Evolutionary conservation across 2,113 vertebrate species (phyloP), one percentile per base, ranked within the genome.

Genomic region (Epinephelus fuscoguttatus): DNA sequence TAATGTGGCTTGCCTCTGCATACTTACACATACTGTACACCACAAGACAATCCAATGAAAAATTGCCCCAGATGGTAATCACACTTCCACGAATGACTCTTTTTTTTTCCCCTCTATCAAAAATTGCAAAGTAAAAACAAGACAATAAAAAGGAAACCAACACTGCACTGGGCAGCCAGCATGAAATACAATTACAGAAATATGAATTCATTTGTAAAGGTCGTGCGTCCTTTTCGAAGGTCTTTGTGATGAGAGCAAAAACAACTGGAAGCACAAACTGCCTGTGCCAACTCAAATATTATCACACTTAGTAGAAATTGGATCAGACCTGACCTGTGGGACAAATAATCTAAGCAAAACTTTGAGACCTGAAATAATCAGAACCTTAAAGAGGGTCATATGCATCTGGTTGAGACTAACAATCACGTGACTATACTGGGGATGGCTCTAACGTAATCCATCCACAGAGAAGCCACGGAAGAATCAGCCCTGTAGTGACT

Each of bases 121-220:
- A 90, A 61, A 81, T 53, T 67, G 72, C 57, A 81, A 84, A 70
- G 37, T 45, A 82, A 87, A 87, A 90, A 74, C 74, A 82, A 85
- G 64, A 69, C 80, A 86, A 90, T 89, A 86, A 85, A 91, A 84
- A 63, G 30, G 49, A 84, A 88, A 87, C 63, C 67, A 75, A 63
- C 57, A 72, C 45, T 84, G 70, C 40, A 75, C 73, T 75, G 75
- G 70, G 71, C 55, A 91, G 75, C 59, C 70, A 77, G 81, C 80
- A 85, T 77, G 75, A 87, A 91, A 94, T 75, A 90, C 82, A 89
- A 91, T 93, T 91, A 92, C 67, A 84, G 80, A 89, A 90, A 90
- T 85, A 89, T 82, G 74, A 92, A 94, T 91, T 87, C 19, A 90
- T 90, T 90, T 90, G 62, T 81, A 89, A 93, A 95, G 90, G 90